Base-by-base conservation (phyloP, 2,888 invertebrate species). In the Dioctria linearis region DNA sequence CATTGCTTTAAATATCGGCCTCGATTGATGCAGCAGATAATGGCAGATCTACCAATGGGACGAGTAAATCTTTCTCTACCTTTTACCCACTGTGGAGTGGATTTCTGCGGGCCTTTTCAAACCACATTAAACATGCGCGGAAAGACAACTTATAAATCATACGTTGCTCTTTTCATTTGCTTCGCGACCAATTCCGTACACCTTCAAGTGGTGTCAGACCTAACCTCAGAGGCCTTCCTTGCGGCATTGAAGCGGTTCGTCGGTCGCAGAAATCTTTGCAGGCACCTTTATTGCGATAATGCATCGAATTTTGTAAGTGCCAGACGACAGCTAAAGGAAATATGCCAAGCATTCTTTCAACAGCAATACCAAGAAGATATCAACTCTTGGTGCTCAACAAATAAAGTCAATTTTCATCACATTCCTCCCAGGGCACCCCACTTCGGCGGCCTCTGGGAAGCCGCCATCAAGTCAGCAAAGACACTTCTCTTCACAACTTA, bases 221-320 rank as follows among this genome's bases (percentile, higher is more conserved):
- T 84, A 37, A 82, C 82, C 2, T 71, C 71, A 63, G 80, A 82
- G 11, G 82, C 80, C 57, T 83, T 84, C 76, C 81, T 83, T 66
- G 82, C 82, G 25, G 79, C 79, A 43, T 80, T 83, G 42, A 82
- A 83, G 79, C 54, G 83, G 61, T 82, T 83, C 67, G 59, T 81
- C 0, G 40, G 78, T 5, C 66, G 83, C 5, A 73, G 83, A 25
- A 83, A 81, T 9, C n/a, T 67, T 0, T 83, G 82, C 54, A 75
- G 73, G 3, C 25, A 42, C 0, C 8, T 83, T 11, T 83, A 80
- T 78, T 82, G 80, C 3, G 80, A 83, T 43, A 80, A 80, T 49
- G 83, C 80, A 2, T 85, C 84, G 9, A 83, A 81, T 66, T 83
- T 83, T 80, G 80, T 82, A 5, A 82, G 82, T 2, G 81, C 80